Conservation (phyloP, 1,140 invertebrate species). For the Popillia japonica region DNA sequence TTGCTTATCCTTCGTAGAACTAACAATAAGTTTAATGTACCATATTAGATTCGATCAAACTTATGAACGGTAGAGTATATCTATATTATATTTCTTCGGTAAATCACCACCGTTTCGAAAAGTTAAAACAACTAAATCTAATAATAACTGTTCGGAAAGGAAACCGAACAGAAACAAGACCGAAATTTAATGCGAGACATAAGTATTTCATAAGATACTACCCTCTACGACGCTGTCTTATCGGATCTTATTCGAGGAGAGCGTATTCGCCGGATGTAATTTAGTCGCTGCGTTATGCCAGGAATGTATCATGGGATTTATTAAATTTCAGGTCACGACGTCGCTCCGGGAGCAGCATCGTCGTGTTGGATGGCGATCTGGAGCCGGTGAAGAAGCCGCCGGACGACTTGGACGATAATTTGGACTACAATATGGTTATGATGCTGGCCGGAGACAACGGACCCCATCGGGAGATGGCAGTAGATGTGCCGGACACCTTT, state of each 20-base stretch:
- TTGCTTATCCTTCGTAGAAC: too few relatives aligned
- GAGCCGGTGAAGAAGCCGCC: slow-evolving; percentile 59
- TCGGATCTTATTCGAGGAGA: background rate
- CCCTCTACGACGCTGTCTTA: background rate
- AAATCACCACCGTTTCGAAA: background rate
- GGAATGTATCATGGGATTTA: slow-evolving; percentile 22
- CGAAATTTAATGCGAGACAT: background rate
- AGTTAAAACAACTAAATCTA: background rate
- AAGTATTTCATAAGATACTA: background rate
- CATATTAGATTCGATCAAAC: too few relatives aligned
- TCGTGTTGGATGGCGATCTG: slow-evolving; percentile 70
- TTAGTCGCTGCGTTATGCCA: background rate
- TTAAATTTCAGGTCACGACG: slow-evolving; percentile 68
- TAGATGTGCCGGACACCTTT: slow-evolving; percentile 97
- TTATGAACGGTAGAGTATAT: too few relatives aligned
- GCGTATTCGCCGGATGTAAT: slow-evolving; percentile 6
- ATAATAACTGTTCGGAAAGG: background rate
- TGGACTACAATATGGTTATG: slow-evolving; percentile 71
- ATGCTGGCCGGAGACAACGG: slow-evolving; percentile 75
- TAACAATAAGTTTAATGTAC: too few relatives aligned
- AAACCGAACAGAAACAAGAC: background rate
- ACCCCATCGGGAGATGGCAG: slow-evolving; percentile 95
- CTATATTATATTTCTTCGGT: too few relatives aligned
- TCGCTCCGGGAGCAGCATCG: slow-evolving; percentile 73
- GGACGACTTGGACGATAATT: slow-evolving; percentile 56